Evolutionary conservation across 2,888 invertebrate species (phyloP).

Genomic region (Slavum lentiscoides): DNA sequence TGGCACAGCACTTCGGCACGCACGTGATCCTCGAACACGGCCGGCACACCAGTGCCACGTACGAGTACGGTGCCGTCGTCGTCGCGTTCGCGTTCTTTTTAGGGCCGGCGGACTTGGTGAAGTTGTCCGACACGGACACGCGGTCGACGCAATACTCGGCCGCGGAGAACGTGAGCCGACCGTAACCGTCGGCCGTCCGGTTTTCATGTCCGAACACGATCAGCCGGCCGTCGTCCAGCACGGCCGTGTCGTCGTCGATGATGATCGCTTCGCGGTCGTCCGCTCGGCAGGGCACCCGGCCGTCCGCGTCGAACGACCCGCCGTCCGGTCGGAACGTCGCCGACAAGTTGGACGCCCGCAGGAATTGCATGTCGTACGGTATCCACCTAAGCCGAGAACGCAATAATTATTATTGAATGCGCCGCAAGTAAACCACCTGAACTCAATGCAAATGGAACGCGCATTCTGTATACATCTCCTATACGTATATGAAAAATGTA

Average conservation of each 20-base stretch:
- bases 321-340: slow-evolving; percentile 1
- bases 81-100: background rate
- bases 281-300: slow-evolving; percentile 28
- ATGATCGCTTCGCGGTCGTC: slow-evolving; percentile 23
- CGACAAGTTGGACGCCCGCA: slow-evolving; percentile 12
- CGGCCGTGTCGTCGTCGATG: slow-evolving; percentile 41
- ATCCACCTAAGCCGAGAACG: slow-evolving; percentile 13
- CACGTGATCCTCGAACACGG: slow-evolving; percentile 32
- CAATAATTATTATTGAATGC: background rate
- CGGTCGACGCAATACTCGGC: slow-evolving; percentile 53
- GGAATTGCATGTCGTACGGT: slow-evolving; percentile 12
- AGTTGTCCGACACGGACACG: slow-evolving; percentile 32
- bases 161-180: slow-evolving; percentile 23
- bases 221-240: slow-evolving; percentile 53
- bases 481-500: no score
- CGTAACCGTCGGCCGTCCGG: background rate
- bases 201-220: slow-evolving; percentile 31
- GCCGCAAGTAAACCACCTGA: no score
- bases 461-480: no score
- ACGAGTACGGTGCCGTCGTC: background rate
- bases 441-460: no score
- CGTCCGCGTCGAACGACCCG: slow-evolving; percentile 15
- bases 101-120: background rate
- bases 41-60: slow-evolving; percentile 32
- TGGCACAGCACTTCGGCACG: slow-evolving; percentile 34